phyloP scores from a whole-genome alignment of 2,113 vertebrate species.

The Anhinga anhinga region DNA sequence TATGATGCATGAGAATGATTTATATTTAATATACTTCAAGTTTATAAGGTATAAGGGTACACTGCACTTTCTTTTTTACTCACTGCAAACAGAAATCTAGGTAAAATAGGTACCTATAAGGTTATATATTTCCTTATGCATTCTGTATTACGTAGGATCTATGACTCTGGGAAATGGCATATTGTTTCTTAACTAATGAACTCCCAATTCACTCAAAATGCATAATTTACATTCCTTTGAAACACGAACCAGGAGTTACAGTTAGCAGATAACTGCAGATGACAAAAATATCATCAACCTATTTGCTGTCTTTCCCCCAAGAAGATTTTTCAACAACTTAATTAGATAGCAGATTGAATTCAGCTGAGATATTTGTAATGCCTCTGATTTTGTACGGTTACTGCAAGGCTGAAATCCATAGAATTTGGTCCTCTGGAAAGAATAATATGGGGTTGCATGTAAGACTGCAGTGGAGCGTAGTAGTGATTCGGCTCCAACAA shows the following conservation, averaged over 20 bases:
- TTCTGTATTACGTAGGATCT: not conserved
- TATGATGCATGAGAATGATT: conserved; percentile 59
- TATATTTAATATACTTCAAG: conserved; percentile 50
- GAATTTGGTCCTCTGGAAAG: not conserved
- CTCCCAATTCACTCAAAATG: not conserved
- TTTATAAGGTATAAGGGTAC: conserved; percentile 27
- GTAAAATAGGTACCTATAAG: not conserved
- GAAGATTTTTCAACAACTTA: not conserved
- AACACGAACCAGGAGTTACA: not conserved
- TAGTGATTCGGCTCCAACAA: not conserved
- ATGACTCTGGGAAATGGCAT: not conserved
- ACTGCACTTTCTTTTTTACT: not conserved
- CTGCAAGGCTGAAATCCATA: not conserved
- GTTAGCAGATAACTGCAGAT: not conserved
- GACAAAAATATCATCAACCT: not conserved
- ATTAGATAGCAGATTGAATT: not conserved
- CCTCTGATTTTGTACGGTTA: not conserved
- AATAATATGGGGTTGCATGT: not conserved
- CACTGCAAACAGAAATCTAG: not conserved
- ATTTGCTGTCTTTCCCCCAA: not conserved
- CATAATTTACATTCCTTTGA: not conserved
- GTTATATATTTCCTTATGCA: not conserved
- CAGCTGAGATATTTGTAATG: not conserved
- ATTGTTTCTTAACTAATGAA: conserved; percentile 21
- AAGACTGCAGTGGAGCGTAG: not conserved